phyloP scores from a whole-genome alignment of 2,888 invertebrate genomes.

The Aphidius colemani region DNA sequence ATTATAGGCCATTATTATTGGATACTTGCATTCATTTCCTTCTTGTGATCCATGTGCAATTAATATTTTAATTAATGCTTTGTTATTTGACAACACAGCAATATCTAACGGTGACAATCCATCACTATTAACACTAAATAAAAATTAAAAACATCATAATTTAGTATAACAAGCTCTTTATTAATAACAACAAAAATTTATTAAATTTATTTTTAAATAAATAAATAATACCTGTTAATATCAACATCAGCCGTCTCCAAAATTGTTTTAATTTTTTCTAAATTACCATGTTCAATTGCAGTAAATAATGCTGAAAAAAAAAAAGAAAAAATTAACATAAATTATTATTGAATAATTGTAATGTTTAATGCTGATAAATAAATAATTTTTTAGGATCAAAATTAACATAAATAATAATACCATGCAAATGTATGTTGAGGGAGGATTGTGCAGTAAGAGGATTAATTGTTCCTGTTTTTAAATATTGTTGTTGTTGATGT shows the following conservation, averaged over 20 bases:
- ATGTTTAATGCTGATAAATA: constrained; percentile 1
- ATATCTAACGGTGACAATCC: constrained; percentile 90
- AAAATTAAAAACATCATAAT: background rate
- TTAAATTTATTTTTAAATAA: background rate
- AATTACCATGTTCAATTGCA: constrained; percentile 93
- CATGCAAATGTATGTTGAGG: constrained; percentile 58
- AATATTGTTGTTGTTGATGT: constrained; percentile 40
- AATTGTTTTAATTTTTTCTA: constrained; percentile 89
- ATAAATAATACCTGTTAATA: constrained; percentile 78
- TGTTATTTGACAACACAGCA: constrained; percentile 88
- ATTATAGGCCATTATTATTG: too few relatives aligned
- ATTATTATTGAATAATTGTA: too few relatives aligned
- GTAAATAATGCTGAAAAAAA: constrained; percentile 83
- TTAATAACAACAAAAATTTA: background rate
- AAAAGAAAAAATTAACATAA: constrained; percentile 20
- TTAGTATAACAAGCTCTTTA: background rate
- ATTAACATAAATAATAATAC: constrained; percentile 41
- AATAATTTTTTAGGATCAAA: background rate
- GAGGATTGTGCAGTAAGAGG: constrained; percentile 53
- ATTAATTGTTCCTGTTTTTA: constrained; percentile 52
- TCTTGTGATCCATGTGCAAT: constrained; percentile 85
- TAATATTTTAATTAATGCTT: constrained; percentile 87
- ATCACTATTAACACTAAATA: constrained; percentile 82
- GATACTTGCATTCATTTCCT: constrained; percentile 73
- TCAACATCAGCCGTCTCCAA: constrained; percentile 91